Percentiles rank a stretch among this genome's conserved stretches.
These are phyloP conservation scores for Lasiurus borealis DNA, from an alignment of 2,113 vertebrate species.

Conservation along the genomic window DNA sequence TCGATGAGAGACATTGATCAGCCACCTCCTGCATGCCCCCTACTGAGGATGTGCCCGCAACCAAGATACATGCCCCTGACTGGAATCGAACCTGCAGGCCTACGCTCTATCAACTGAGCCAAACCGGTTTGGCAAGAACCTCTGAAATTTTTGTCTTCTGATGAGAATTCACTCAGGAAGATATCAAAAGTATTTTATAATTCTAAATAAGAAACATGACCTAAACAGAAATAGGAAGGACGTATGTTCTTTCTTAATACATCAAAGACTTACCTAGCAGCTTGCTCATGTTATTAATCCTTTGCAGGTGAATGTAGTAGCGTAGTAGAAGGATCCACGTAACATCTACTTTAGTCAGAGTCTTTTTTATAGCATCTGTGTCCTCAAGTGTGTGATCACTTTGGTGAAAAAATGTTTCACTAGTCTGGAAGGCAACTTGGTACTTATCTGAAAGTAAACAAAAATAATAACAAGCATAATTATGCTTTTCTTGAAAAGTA, in stretches of 20 bases:
- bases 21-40: no score
- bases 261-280: slow-evolving; percentile 83
- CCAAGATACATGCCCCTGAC: no score
- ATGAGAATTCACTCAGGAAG: neutral
- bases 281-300: slow-evolving; percentile 85
- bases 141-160: slow-evolving; percentile 17
- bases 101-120: no score
- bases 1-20: no score
- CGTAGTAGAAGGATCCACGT: slow-evolving; percentile 89
- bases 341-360: slow-evolving; percentile 63
- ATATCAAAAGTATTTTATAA: neutral
- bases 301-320: slow-evolving; percentile 89
- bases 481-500: slow-evolving; percentile 38
- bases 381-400: neutral
- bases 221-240: neutral
- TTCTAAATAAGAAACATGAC: slow-evolving; percentile 15
- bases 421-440: slow-evolving; percentile 68
- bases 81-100: no score
- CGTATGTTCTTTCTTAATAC: neutral
- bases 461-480: neutral
- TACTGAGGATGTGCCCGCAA: no score
- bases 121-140: neutral
- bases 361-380: neutral
- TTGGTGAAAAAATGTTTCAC: neutral
- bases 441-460: slow-evolving; percentile 82